These are phyloP conservation scores for Linurgus olivaceus DNA, from an alignment of 2,797 vertebrate species.

Conservation along the genomic window DNA sequence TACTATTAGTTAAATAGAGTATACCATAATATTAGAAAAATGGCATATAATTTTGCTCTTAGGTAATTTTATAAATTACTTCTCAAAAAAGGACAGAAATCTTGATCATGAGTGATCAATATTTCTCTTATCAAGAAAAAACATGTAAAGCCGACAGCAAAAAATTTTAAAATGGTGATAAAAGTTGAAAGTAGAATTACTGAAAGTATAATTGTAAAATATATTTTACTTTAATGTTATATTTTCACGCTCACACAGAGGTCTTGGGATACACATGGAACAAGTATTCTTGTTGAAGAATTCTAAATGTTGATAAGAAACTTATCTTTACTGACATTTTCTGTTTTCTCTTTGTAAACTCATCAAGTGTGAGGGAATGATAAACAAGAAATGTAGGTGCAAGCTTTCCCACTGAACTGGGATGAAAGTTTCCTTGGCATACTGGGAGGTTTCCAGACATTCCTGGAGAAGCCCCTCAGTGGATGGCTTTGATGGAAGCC, in stretches of 20 bases:
- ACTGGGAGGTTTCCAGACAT: not conserved
- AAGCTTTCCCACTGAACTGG: not conserved
- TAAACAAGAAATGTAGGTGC: not conserved
- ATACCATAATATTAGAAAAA: not conserved
- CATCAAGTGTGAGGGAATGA: not conserved
- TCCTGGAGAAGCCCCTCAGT: not conserved
- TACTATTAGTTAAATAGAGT: not conserved
- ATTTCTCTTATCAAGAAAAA: not conserved
- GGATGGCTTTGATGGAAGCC: not conserved
- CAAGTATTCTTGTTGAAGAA: not conserved
- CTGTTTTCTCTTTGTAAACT: not conserved
- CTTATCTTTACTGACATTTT: not conserved
- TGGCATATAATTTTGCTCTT: not conserved
- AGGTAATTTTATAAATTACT: not conserved
- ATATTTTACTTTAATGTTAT: not conserved
- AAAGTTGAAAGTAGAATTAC: not conserved
- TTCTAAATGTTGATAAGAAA: not conserved
- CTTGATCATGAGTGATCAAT: not conserved
- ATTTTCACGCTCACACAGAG: not conserved
- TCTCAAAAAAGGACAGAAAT: not conserved
- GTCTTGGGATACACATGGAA: not conserved
- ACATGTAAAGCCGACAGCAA: not conserved
- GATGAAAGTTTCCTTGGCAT: not conserved
- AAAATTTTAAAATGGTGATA: not conserved
- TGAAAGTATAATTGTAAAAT: not conserved